Percentiles rank a stretch among this genome's conserved stretches.
Evolutionary conservation across 2,113 vertebrate genomes (phyloP).

Genomic region (Sarotherodon lohbergeri): DNA sequence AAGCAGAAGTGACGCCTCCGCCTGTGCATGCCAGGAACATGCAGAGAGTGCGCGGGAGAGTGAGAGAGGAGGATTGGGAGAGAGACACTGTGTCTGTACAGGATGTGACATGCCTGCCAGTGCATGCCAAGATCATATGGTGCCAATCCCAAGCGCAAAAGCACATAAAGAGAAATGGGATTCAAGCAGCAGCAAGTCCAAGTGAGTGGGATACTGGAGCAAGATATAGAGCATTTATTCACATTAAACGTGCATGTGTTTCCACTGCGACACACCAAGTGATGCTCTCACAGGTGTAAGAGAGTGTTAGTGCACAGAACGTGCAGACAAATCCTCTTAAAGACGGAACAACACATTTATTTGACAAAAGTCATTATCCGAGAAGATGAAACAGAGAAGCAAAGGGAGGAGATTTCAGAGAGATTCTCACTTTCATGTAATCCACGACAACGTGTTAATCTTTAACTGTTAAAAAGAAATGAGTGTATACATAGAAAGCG

Average conservation of each 20-base stretch:
- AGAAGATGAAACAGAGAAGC: neutral
- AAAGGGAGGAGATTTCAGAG: neutral
- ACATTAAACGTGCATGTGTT: neutral
- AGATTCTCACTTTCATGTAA: neutral
- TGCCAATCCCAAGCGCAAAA: neutral
- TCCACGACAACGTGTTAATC: neutral
- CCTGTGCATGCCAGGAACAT: conserved; percentile 45
- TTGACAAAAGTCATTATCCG: neutral
- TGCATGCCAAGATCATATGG: conserved; percentile 36
- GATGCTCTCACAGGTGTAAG: neutral
- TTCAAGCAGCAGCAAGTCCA: neutral
- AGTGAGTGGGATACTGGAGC: neutral
- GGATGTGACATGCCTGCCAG: conserved; percentile 19
- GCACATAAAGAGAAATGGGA: neutral
- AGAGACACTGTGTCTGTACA: conserved; percentile 1
- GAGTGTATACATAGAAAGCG: neutral
- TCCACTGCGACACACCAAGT: neutral
- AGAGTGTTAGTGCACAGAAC: neutral
- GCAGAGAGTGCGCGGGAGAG: conserved; percentile 9
- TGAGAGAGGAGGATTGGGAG: neutral
- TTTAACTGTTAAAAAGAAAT: neutral
- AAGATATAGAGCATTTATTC: neutral
- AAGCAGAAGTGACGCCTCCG: conserved; percentile 42
- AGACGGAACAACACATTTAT: neutral
- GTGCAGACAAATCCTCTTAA: neutral